A percentile compares a stretch with the other conserved stretches of the same genome.
Evolutionary conservation across 2,113 vertebrate genomes (phyloP).

Genomic region (Oostethus manadensis): DNA sequence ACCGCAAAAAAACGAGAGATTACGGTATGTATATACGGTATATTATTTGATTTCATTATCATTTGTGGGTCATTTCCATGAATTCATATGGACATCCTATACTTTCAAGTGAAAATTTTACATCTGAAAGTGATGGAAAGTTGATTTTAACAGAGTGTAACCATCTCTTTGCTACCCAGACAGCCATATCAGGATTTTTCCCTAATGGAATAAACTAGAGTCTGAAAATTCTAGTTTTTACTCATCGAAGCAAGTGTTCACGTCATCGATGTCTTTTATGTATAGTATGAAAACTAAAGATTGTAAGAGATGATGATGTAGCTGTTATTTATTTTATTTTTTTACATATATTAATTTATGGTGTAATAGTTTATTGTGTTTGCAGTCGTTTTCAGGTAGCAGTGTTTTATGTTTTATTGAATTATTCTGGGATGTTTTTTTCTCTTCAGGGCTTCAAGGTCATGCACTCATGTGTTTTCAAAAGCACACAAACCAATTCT

Average conservation of each 20-base stretch:
- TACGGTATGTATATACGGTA: no score
- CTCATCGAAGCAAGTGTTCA: no score
- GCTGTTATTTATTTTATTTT: not conserved
- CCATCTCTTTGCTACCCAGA: not conserved
- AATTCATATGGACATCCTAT: no score
- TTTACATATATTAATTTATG: not conserved
- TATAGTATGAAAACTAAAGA: not conserved
- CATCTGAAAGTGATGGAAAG: not conserved
- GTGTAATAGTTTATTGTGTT: not conserved
- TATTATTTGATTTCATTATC: no score
- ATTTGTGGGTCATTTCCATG: no score
- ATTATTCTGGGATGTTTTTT: not conserved
- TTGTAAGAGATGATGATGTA: not conserved
- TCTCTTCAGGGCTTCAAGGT: not conserved
- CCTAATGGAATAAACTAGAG: not conserved
- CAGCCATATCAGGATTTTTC: not conserved
- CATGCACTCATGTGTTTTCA: not conserved
- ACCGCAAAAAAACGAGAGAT: no score
- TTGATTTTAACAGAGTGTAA: no score
- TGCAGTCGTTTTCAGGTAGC: not conserved
- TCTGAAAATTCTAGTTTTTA: not conserved
- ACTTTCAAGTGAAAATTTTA: no score
- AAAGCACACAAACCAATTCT: not conserved
- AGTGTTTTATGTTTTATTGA: conserved; percentile 3
- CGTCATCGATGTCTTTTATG: not conserved